Evolutionary conservation across 2,113 vertebrate genomes (phyloP).

Genomic region (Caranx ignobilis): DNA sequence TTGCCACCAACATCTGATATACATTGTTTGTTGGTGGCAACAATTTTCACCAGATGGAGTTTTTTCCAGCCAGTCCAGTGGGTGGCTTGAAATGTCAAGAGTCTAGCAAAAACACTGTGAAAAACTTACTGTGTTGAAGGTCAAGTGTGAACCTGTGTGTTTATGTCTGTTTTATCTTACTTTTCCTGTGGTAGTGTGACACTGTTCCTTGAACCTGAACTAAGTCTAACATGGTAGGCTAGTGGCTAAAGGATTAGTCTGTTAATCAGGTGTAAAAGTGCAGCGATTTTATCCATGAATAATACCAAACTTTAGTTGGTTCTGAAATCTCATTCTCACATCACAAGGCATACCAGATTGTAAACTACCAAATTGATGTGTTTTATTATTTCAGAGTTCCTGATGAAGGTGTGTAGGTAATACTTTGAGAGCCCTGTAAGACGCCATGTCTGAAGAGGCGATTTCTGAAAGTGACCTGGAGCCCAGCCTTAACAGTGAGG

Average conservation of each 20-base stretch:
- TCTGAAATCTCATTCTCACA: not conserved
- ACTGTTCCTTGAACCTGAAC: not conserved
- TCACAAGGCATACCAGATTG: not conserved
- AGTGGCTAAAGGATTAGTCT: not conserved
- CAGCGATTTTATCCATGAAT: not conserved
- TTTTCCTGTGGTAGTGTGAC: not conserved
- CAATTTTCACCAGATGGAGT: not conserved
- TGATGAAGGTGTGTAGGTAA: constrained; percentile 93
- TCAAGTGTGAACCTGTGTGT: not conserved
- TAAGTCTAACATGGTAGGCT: not conserved
- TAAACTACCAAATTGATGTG: constrained; percentile 5
- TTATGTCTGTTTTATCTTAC: not conserved
- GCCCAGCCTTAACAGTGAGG: constrained; percentile 94
- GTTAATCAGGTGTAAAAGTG: no score
- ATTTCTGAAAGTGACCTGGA: constrained; percentile 98
- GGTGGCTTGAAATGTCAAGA: not conserved
- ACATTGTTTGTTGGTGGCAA: no score
- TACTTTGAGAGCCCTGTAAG: constrained; percentile 88
- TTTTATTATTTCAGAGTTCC: constrained; percentile 52
- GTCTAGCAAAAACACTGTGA: not conserved
- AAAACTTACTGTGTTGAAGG: not conserved
- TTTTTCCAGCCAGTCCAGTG: not conserved
- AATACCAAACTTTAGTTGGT: not conserved
- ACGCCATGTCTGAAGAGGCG: constrained; percentile 98
- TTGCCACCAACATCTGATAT: not conserved